Evolutionary conservation across 2,888 invertebrate species (phyloP).

Genomic region (Antheraea assamensis): DNA sequence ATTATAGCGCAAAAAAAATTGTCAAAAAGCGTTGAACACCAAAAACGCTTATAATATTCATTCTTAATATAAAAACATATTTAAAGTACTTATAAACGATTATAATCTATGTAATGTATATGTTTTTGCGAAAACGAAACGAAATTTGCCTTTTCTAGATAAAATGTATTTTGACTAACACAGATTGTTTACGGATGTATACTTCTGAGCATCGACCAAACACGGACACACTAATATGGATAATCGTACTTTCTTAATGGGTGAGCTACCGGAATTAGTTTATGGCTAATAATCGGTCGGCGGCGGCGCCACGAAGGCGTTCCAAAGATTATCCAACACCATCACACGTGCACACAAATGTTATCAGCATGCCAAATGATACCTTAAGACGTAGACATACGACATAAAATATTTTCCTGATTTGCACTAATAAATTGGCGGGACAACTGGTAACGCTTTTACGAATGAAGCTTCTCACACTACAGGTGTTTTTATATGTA

Average conservation of each 20-base stretch:
- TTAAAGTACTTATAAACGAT: too few species aligned
- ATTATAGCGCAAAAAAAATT: too few species aligned
- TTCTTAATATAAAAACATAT: too few species aligned
- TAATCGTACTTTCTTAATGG: conserved; percentile 66
- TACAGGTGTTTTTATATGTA: conserved; percentile 69
- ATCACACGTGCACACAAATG: conserved; percentile 31
- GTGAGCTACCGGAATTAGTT: conserved; percentile 78
- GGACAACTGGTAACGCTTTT: conserved; percentile 29
- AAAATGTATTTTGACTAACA: neutral
- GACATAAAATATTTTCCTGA: conserved; percentile 6
- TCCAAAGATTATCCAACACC: conserved; percentile 46
- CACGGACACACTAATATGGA: conserved; percentile 43
- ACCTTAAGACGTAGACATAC: conserved; percentile 37
- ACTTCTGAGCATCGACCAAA: neutral
- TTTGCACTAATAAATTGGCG: neutral
- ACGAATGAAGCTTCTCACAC: conserved; percentile 66
- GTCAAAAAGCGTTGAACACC: too few species aligned
- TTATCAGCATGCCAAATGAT: conserved; percentile 10
- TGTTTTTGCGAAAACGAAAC: too few species aligned
- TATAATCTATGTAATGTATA: too few species aligned
- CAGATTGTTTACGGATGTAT: neutral
- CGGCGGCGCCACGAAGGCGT: conserved; percentile 74
- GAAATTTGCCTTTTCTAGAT: too few species aligned
- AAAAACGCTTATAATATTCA: too few species aligned
- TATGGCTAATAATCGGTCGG: conserved; percentile 46